phyloP scores from a whole-genome alignment of 2,113 vertebrate genomes.

The Taxidea taxus region DNA sequence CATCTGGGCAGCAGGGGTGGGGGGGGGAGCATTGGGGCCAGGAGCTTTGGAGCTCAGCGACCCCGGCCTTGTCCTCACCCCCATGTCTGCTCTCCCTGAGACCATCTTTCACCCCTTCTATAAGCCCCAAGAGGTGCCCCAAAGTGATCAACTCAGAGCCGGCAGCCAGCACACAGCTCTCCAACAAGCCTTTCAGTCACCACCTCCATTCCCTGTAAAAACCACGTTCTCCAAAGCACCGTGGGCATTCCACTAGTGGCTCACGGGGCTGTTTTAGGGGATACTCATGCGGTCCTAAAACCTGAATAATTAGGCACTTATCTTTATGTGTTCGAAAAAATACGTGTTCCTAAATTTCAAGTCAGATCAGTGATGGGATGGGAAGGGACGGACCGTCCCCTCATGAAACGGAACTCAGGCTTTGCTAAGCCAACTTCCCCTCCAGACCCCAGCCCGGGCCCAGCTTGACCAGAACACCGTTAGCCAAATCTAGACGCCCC shows the following conservation, averaged over 20 bases:
- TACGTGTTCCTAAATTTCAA: background rate
- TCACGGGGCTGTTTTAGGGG: background rate
- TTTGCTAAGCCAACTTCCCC: background rate
- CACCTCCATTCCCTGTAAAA: background rate
- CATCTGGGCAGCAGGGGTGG: slow-evolving; percentile 56
- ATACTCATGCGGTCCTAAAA: background rate
- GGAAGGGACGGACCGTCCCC: background rate
- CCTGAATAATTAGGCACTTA: background rate
- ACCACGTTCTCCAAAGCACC: background rate
- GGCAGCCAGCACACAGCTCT: background rate
- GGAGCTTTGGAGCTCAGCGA: background rate
- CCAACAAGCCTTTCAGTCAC: background rate
- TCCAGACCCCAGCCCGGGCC: background rate
- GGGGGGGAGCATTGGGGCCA: background rate
- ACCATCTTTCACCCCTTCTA: background rate
- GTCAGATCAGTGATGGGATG: background rate
- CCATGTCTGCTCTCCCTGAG: background rate
- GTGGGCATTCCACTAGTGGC: background rate
- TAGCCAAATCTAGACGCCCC: background rate
- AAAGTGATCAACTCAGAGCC: background rate
- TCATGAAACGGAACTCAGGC: background rate
- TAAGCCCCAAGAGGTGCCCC: background rate
- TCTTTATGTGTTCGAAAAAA: background rate
- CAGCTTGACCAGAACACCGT: background rate
- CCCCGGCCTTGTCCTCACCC: no score